Evolutionary conservation across 2,888 invertebrate species (phyloP), one percentile per base, ranked within the genome.

Genomic region (Acronicta aceris): DNA sequence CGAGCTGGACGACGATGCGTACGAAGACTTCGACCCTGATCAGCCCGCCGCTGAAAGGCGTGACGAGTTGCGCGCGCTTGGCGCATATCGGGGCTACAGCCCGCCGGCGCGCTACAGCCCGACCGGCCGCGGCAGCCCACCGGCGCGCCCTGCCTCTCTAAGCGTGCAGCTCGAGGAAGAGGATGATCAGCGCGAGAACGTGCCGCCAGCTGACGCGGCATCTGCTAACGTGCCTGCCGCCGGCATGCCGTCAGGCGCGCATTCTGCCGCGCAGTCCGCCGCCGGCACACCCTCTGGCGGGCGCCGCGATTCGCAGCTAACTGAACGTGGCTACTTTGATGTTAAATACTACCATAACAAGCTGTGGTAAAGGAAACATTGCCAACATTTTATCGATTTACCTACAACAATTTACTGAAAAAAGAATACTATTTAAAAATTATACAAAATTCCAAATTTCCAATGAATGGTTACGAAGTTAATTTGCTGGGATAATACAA

Each of bases 341-440:
- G 94, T 97, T 45, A 97, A 97, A 85, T 97, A 97, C 89, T 97
- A 96, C 88, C 97, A 97, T 89, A 97, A 96, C 80, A 96, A 96
- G 78, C 93, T 97, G 78, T 97, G 97, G 97, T 97, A 96, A 65
- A 21, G 21, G 52, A 25, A 4, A 21, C 21, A 30, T 30, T 6
- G 8, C 21, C 47, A 21, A 48, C 42, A 5, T 43, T 48, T 49
- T 30, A 17, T 45, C 45, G 5, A 48, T 56, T 48, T 48, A 55
- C n/a, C n/a, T n/a, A n/a, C 41, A 48, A 42, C 36, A 36, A 1
- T 33, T 42, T 43, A 38, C 7, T 45, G 30, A 2, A 21, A 25
- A n/a, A n/a, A 15, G 13, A 40, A 21, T 58, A 46, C 50, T 38
- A 51, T 21, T 38, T 40, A 30, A 8, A 17, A 48, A 56, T 48